Percentiles rank a stretch among this genome's conserved stretches.
Evolutionary conservation across 2,113 vertebrate genomes (phyloP).

Genomic region (Fulmarus glacialis): DNA sequence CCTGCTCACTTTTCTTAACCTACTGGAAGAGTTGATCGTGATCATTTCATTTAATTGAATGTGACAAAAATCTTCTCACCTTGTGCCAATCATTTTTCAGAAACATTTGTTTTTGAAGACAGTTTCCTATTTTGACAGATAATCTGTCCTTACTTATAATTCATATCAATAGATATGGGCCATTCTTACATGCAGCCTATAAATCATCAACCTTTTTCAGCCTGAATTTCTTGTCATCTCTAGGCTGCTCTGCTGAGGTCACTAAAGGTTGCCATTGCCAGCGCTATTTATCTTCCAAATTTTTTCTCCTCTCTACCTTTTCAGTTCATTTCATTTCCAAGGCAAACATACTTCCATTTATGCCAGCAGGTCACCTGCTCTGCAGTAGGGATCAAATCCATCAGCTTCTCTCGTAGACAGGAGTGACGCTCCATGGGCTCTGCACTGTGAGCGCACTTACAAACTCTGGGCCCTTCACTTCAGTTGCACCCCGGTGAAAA

Average conservation of each 20-base stretch:
- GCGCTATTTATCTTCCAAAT: slow-evolving; percentile 48
- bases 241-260: slow-evolving; percentile 21
- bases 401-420: background rate
- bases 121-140: slow-evolving; percentile 27
- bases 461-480: background rate
- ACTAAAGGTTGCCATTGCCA: slow-evolving; percentile 41
- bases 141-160: slow-evolving; percentile 3
- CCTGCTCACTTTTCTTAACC: background rate
- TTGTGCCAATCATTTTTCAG: background rate
- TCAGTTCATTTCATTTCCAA: background rate
- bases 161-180: background rate
- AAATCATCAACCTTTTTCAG: slow-evolving; percentile 29
- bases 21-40: background rate
- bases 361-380: slow-evolving; percentile 27
- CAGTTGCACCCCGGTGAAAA: background rate
- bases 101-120: slow-evolving; percentile 27
- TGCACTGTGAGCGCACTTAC: background rate
- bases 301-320: slow-evolving; percentile 23
- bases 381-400: background rate
- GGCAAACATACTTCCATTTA: slow-evolving; percentile 43
- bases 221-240: slow-evolving; percentile 44
- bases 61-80: background rate
- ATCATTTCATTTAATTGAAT: background rate
- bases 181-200: slow-evolving; percentile 1
- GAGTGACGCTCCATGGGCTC: background rate